A percentile compares a stretch with the other conserved stretches of the same genome.
Conservation (phyloP, 2,888 invertebrate genomes). For the Lithophane semibrunnea region DNA sequence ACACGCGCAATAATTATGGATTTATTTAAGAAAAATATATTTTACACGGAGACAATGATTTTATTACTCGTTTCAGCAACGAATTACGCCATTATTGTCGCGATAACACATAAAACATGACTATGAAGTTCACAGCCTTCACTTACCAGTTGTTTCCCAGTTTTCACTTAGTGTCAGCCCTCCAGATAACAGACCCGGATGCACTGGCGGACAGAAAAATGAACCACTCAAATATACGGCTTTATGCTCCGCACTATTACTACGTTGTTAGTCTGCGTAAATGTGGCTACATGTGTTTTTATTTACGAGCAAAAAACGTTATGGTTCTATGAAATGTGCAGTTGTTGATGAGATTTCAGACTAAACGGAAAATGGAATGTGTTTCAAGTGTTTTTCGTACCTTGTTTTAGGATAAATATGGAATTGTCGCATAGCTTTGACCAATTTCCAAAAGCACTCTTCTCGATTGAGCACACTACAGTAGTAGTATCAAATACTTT, state of each 20-base stretch:
- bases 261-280: conserved; percentile 36
- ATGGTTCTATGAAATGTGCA: conserved; percentile 9
- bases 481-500: conserved; percentile 36
- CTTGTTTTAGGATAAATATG: not conserved
- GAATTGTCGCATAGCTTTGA: not conserved
- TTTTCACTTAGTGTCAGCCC: conserved; percentile 56
- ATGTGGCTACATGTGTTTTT: conserved; percentile 23
- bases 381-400: conserved; percentile 4
- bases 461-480: conserved; percentile 15
- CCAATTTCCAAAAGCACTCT: conserved; percentile 24
- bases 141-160: not conserved
- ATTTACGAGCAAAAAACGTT: conserved; percentile 22
- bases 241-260: conserved; percentile 54
- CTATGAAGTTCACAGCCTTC: not conserved
- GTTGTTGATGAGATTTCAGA: conserved; percentile 21
- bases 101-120: conserved; percentile 15
- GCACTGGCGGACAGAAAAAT: conserved; percentile 65
- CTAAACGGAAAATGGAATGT: conserved; percentile 2
- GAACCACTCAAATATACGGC: conserved; percentile 57
- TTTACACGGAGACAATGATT: not conserved
- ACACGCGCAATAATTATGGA: conserved; percentile 7
- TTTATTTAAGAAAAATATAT: not conserved
- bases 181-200: conserved; percentile 59
- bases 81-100: conserved; percentile 14
- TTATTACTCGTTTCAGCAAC: conserved; percentile 8